These are phyloP conservation scores for Penaeus vannamei DNA, from an alignment of 1,140 invertebrate genomes.

Conservation along the genomic window DNA sequence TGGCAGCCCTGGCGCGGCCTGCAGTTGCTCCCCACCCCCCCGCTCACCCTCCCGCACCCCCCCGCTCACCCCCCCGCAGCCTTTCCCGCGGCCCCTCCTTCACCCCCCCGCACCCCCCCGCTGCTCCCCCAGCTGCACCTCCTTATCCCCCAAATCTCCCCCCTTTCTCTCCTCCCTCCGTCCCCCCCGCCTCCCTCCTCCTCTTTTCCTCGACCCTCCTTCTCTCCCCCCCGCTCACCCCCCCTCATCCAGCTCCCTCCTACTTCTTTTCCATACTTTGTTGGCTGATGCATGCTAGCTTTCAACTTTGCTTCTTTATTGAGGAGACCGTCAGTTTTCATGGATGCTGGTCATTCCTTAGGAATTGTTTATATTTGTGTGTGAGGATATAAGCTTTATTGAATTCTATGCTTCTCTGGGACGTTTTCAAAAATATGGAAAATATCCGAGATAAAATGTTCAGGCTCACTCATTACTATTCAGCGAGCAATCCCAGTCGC, in stretches of 20 bases:
- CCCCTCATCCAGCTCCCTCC: slow-evolving; percentile 56
- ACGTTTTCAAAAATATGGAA: slow-evolving; percentile 33
- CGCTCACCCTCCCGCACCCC: background rate
- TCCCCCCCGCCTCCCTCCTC: background rate
- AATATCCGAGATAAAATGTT: slow-evolving; percentile 46
- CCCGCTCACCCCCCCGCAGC: background rate
- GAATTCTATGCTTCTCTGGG: slow-evolving; percentile 42
- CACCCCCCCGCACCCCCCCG: slow-evolving; percentile 19
- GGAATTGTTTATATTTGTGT: slow-evolving; percentile 39
- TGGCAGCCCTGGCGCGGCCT: slow-evolving; percentile 51
- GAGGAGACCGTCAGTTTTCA: slow-evolving; percentile 60
- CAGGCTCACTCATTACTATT: slow-evolving; percentile 64
- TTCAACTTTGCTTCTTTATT: slow-evolving; percentile 63
- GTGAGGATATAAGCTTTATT: slow-evolving; percentile 3
- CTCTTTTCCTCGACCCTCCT: background rate
- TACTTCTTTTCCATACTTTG: slow-evolving; percentile 60
- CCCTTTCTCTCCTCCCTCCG: background rate
- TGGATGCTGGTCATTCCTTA: slow-evolving; percentile 52
- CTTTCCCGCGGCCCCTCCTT: slow-evolving; percentile 33
- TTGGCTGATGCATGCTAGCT: slow-evolving; percentile 62
- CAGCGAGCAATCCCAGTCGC: slow-evolving; percentile 65
- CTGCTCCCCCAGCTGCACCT: slow-evolving; percentile 47
- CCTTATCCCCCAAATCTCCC: slow-evolving; percentile 26
- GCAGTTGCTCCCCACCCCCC: slow-evolving; percentile 4
- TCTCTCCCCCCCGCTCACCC: slow-evolving; percentile 22